Percentiles rank a stretch among this genome's conserved stretches.
phyloP scores from a whole-genome alignment of 2,888 invertebrate species.

The Drosophila bunnanda region DNA sequence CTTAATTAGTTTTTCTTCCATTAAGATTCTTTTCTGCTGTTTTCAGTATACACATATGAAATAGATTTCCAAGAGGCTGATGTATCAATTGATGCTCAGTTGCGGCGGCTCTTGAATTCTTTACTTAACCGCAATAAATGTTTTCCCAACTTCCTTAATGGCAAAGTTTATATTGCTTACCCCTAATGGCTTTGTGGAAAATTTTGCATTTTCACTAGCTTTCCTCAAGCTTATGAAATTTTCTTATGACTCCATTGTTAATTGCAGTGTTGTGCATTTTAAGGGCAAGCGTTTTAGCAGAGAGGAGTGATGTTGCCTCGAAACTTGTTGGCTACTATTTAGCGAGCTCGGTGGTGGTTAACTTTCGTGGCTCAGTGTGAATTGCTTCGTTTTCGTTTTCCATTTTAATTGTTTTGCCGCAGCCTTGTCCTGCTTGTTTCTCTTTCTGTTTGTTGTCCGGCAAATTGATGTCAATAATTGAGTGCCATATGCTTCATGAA shows the following conservation, averaged over 20 bases:
- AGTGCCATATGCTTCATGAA: conserved; percentile 31
- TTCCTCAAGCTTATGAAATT: conserved; percentile 2
- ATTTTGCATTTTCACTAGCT: background rate
- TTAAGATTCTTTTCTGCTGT: background rate
- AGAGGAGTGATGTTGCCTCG: conserved; percentile 14
- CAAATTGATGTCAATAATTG: conserved; percentile 51
- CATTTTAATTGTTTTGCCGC: conserved; percentile 22
- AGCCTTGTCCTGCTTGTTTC: conserved; percentile 32
- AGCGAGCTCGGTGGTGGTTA: background rate
- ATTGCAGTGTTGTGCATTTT: conserved; percentile 56
- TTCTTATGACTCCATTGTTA: conserved; percentile 48
- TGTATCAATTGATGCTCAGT: background rate
- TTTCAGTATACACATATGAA: background rate
- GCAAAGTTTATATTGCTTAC: background rate
- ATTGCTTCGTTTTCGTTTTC: conserved; percentile 27
- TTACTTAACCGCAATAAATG: background rate
- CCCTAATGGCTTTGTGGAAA: background rate
- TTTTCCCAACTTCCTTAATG: background rate
- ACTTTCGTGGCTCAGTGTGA: conserved; percentile 38
- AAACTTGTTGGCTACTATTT: conserved; percentile 7
- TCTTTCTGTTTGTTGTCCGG: conserved; percentile 19
- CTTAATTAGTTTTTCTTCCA: background rate
- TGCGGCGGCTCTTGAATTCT: background rate
- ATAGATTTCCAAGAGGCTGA: background rate
- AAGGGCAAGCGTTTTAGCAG: conserved; percentile 62